A percentile compares a stretch with the other conserved stretches of the same genome.
Evolutionary conservation across 2,797 vertebrate species (phyloP).

Genomic region (Selene dorsalis): DNA sequence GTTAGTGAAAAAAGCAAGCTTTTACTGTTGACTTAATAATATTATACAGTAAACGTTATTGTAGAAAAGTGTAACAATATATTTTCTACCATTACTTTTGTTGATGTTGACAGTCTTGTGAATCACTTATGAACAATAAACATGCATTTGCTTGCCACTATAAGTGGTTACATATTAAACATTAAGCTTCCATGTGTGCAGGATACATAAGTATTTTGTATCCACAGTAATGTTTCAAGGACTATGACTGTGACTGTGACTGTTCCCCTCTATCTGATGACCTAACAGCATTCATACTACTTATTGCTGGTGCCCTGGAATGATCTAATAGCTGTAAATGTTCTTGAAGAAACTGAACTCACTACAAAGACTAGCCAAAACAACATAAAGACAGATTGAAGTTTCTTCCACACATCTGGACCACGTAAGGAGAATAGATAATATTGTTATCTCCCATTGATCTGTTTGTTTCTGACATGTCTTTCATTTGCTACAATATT

Average conservation of each 20-base stretch:
- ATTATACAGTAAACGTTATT: not conserved
- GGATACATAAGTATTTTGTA: not conserved
- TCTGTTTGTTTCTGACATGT: not conserved
- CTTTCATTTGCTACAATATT: not conserved
- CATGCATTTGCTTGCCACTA: not conserved
- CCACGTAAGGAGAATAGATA: too few species aligned
- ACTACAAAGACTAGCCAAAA: too few species aligned
- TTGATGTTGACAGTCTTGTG: not conserved
- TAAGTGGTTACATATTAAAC: not conserved
- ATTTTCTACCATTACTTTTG: slow-evolving; percentile 5
- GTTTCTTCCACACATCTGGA: not conserved
- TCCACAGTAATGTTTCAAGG: not conserved
- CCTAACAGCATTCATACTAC: too few species aligned
- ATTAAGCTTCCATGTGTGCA: not conserved
- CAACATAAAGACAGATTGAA: too few species aligned
- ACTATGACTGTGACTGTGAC: too few species aligned
- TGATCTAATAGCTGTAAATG: too few species aligned
- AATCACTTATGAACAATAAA: slow-evolving; percentile 15
- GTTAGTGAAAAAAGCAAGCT: not conserved
- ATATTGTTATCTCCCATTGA: not conserved
- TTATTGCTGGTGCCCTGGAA: too few species aligned
- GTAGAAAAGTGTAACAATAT: not conserved
- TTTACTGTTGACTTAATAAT: not conserved
- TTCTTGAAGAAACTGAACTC: too few species aligned
- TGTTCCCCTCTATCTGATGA: too few species aligned